Evolutionary conservation across 2,888 invertebrate genomes (phyloP).

Genomic region (Alentia gelatinosa): DNA sequence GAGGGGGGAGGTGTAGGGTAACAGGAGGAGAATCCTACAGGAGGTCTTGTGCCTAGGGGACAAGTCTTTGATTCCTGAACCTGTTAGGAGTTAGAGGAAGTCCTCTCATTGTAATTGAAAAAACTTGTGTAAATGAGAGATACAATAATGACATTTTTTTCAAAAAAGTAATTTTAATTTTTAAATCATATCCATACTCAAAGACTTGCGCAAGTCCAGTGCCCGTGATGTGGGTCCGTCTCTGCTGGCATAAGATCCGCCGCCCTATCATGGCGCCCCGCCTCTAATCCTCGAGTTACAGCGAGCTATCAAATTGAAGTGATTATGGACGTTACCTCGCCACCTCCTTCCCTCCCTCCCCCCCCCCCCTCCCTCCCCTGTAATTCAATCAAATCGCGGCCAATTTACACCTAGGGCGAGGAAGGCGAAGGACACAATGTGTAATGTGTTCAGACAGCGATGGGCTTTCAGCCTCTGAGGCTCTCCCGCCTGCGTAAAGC

Average conservation of each 20-base stretch:
- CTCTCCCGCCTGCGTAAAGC: neutral
- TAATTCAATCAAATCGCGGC: neutral
- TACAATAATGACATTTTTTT: too few relatives aligned
- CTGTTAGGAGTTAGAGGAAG: too few relatives aligned
- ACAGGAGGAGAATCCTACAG: too few relatives aligned
- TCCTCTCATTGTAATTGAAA: too few relatives aligned
- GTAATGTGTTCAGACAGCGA: conserved; percentile 22
- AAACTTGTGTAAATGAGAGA: too few relatives aligned
- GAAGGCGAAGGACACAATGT: neutral
- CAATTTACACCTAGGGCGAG: conserved; percentile 5
- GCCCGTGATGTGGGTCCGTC: too few relatives aligned
- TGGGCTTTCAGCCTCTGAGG: neutral
- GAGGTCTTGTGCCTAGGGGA: too few relatives aligned
- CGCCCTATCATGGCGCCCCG: neutral
- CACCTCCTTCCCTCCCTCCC: neutral
- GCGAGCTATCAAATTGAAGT: neutral
- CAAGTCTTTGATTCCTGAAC: too few relatives aligned
- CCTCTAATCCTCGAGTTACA: neutral
- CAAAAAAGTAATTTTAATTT: too few relatives aligned
- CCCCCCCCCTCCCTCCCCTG: neutral
- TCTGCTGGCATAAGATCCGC: neutral
- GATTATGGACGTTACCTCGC: neutral
- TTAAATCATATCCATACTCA: too few relatives aligned
- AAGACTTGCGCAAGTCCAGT: too few relatives aligned
- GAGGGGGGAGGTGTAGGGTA: too few relatives aligned